Percentiles rank a stretch among this genome's conserved stretches.
These are phyloP conservation scores for Oxyura jamaicensis DNA, from an alignment of 2,113 vertebrate species.

Conservation along the genomic window DNA sequence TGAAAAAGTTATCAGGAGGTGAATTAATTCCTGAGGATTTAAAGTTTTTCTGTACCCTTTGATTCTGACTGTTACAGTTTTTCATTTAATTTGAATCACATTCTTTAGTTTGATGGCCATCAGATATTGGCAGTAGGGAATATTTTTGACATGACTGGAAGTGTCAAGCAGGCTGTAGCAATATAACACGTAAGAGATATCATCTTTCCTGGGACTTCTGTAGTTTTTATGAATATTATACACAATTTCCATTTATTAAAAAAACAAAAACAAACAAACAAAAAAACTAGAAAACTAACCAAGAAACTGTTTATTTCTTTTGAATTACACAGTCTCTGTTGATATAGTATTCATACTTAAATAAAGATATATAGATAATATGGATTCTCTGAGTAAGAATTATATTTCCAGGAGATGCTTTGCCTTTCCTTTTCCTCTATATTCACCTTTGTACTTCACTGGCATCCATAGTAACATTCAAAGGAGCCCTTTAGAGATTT, in stretches of 20 bases:
- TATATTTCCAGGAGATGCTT: neutral
- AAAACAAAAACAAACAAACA: neutral
- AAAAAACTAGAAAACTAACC: neutral
- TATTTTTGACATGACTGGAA: neutral
- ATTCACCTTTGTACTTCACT: constrained; percentile 32
- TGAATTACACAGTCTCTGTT: neutral
- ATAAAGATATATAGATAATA: neutral
- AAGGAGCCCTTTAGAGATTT: constrained; percentile 43
- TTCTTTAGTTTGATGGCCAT: neutral
- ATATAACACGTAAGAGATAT: neutral
- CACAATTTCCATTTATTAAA: neutral
- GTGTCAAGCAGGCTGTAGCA: neutral
- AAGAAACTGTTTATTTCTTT: neutral
- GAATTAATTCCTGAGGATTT: neutral
- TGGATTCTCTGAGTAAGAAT: neutral
- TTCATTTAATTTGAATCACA: neutral
- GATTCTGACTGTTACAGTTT: neutral
- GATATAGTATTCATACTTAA: neutral
- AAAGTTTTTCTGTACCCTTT: neutral
- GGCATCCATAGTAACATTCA: constrained; percentile 58
- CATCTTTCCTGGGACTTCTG: neutral
- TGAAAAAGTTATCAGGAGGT: neutral
- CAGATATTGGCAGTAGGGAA: neutral
- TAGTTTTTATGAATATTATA: neutral
- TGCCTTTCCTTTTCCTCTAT: neutral